These are phyloP conservation scores for Sarcophaga variegata DNA, from an alignment of 2,888 invertebrate genomes.

Conservation along the genomic window DNA sequence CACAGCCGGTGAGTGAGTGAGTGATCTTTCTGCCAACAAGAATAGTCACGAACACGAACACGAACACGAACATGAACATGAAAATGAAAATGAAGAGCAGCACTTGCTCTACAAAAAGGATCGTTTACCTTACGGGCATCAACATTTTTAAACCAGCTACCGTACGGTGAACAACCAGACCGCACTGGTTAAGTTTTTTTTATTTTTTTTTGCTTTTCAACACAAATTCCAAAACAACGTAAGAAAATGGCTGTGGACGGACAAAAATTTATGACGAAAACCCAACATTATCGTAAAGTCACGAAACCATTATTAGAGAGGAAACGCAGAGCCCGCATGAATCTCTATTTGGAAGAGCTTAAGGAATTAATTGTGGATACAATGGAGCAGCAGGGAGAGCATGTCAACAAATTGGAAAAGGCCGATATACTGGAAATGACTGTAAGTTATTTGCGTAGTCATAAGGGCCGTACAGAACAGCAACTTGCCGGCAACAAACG, in stretches of 20 bases:
- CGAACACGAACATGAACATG: background rate
- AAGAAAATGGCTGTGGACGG: constrained; percentile 79
- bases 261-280: constrained; percentile 87
- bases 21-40: constrained; percentile 54
- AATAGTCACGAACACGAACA: background rate
- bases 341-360: constrained; percentile 93
- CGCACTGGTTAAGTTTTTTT: constrained; percentile 25
- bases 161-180: constrained; percentile 76
- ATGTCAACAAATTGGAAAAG: constrained; percentile 94
- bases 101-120: constrained; percentile 79
- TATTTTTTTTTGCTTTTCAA: constrained; percentile 19
- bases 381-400: constrained; percentile 93
- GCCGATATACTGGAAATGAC: constrained; percentile 95
- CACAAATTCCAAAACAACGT: constrained; percentile 10
- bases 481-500: constrained; percentile 6
- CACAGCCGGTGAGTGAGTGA: background rate
- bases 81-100: constrained; percentile 7
- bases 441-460: constrained; percentile 84
- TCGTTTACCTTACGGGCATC: constrained; percentile 79
- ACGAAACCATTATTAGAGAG: constrained; percentile 96
- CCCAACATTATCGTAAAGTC: constrained; percentile 96
- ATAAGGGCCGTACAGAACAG: constrained; percentile 71
- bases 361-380: constrained; percentile 93
- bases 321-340: constrained; percentile 94
- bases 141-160: constrained; percentile 80